These are phyloP conservation scores for Achlya flavicornis DNA, from an alignment of 2,888 invertebrate species.

Conservation along the genomic window DNA sequence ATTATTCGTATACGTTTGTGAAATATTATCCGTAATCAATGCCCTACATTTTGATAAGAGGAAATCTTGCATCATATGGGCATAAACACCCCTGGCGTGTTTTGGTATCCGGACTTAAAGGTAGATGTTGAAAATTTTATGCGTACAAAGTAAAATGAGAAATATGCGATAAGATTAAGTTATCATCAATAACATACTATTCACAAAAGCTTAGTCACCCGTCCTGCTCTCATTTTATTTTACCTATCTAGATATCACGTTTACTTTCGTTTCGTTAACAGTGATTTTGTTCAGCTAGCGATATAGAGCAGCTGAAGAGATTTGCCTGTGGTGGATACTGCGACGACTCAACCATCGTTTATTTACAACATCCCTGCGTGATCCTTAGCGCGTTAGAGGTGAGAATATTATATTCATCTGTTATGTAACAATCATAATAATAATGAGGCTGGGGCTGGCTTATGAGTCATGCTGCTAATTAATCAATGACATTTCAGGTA, in stretches of 20 bases:
- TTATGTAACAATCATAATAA: slow-evolving; percentile 11
- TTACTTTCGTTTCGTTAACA: slow-evolving; percentile 12
- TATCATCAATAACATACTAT: neutral
- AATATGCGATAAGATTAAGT: slow-evolving; percentile 21
- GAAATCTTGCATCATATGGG: slow-evolving; percentile 94
- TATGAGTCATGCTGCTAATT: slow-evolving; percentile 13
- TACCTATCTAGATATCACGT: slow-evolving; percentile 7
- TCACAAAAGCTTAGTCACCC: neutral
- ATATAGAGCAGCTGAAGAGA: slow-evolving; percentile 92
- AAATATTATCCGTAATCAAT: slow-evolving; percentile 82
- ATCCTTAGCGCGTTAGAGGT: slow-evolving; percentile 93
- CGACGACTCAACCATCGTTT: slow-evolving; percentile 93
- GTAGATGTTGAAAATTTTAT: slow-evolving; percentile 69
- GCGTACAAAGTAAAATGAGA: slow-evolving; percentile 41
- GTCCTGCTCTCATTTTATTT: slow-evolving; percentile 30
- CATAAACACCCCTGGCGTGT: slow-evolving; percentile 95
- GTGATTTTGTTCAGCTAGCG: slow-evolving; percentile 83
- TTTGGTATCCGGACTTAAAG: slow-evolving; percentile 93
- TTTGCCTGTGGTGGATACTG: slow-evolving; percentile 93
- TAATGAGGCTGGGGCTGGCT: neutral
- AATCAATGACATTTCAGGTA: slow-evolving; percentile 78
- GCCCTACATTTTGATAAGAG: slow-evolving; percentile 96
- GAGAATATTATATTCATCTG: slow-evolving; percentile 33
- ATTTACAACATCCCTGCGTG: slow-evolving; percentile 94
- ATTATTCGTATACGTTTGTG: slow-evolving; percentile 26